Evolutionary conservation across 2,888 invertebrate genomes (phyloP), one percentile per base, ranked within the genome.

Genomic region (Alloscopus bannaensis): DNA sequence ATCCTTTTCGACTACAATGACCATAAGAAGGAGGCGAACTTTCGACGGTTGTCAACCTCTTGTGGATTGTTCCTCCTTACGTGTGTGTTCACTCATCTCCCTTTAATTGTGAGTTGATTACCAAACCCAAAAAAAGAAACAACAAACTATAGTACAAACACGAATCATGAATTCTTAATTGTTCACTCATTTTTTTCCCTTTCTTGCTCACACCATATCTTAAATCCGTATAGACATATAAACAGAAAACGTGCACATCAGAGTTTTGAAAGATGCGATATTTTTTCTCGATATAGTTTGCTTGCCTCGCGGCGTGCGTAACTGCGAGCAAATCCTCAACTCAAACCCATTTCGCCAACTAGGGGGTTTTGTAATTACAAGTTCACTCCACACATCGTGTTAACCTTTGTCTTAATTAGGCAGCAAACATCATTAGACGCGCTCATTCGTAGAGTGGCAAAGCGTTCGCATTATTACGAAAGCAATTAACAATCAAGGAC

Each of bases 81-180:
- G 57, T 78, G 80, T 69, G 57, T 83, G 65, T 82, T 73, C 76
- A 83, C 83, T 36, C 83, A 83, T 72, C 69, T 82, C 47, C 81
- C 83, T 11, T 59, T 83, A 20, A 59, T 78, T 70, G 83, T 83
- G 72, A 79, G 81, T 69, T 64, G 22, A 26, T 55, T 64, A 28
- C 36, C 18, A n/a, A n/a, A 47, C n/a, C 11, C 3, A n/a, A n/a
- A 31, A 22, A 52, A 47, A 26, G 45, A 4, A 18, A n/a, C 13
- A 50, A 3, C 50, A 50, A 26, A 28, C 18, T 47, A 22, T 3
- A 11, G 8, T 18, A 20, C 8, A 20, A 18, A 20, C 50, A 47
- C n/a, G 36, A 36, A 36, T 36, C n/a, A 47, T 47, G 47, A 47
- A 47, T 47, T 47, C 11, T 47, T 47, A n/a, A 47, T 47, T 47